Conservation (phyloP, 2,888 invertebrate species). For the Tiliacea aurago region DNA sequence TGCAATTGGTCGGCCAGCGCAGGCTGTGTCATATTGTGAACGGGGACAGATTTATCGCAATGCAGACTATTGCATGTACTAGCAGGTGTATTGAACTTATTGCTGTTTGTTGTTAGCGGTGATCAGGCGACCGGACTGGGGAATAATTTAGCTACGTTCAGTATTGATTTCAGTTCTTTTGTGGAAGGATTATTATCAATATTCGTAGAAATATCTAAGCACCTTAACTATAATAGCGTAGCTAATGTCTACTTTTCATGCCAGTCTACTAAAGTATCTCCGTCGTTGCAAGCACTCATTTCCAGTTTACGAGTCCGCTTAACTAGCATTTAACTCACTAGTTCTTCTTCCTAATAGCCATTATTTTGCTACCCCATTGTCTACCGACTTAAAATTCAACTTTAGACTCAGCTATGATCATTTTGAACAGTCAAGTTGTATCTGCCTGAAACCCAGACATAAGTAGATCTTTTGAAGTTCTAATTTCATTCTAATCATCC, state of each 20-base stretch:
- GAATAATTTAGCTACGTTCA: constrained; percentile 1
- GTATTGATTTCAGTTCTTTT: constrained; percentile 16
- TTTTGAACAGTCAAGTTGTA: not conserved
- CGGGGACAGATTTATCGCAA: constrained; percentile 66
- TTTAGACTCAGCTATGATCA: not conserved
- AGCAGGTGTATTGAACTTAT: constrained; percentile 49
- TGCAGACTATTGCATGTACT: constrained; percentile 57
- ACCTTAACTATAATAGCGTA: not conserved
- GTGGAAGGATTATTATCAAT: not conserved
- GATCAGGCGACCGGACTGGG: constrained; percentile 11
- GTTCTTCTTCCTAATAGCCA: not conserved
- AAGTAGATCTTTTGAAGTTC: not conserved
- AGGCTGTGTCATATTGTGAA: constrained; percentile 63
- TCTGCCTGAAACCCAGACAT: not conserved
- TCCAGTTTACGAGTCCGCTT: constrained; percentile 1
- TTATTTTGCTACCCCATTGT: not conserved
- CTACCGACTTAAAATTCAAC: not conserved
- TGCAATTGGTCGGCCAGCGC: constrained; percentile 50
- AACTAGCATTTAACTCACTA: not conserved
- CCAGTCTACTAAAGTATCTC: not conserved
- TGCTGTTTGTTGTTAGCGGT: constrained; percentile 14
- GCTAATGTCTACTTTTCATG: not conserved
- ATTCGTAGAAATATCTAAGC: constrained; percentile 6
- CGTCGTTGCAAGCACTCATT: not conserved
- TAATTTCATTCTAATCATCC: not conserved